Base-by-base conservation (phyloP, 2,113 vertebrate species). In the Notarius quadriscutis region DNA sequence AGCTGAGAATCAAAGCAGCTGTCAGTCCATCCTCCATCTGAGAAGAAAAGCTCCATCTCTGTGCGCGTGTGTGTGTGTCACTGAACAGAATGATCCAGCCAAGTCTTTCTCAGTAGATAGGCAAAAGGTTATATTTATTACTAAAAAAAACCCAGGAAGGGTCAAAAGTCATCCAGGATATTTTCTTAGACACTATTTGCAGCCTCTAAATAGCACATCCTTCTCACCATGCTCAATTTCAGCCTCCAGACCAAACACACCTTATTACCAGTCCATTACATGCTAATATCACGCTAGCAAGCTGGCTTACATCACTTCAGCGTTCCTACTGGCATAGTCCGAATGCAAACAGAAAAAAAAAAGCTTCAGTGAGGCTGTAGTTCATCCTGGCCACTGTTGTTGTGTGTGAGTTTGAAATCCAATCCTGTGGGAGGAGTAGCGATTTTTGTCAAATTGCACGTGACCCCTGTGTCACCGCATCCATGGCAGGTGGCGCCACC, bases 151-250 rank as follows among this genome's bases (percentile, higher is more conserved):
- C n/a, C n/a, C 1, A 2, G 9, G 4, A 30, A 17, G 53, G 65
- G 83, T 58, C 63, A 89, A 51, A 81, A 62, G 86, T 89, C 60
- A 83, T 30, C 82, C 85, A 84, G 85, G 51, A 79, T 60, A 51
- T 51, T 51, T 71, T 71, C 69, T 86, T 75, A 86, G 81, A 55
- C 58, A 27, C 57, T 86, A 79, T 22, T 58, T 57, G n/a, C 55
- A 75, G 57, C 74, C 63, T 81, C 50, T 60, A 84, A 41, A 63
- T 81, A 67, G 65, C 84, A 81, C 55, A 72, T 84, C 83, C 79
- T 74, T 41, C 41, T 41, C 41, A 41, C n/a, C 74, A 57, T 30
- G 58, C 20, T 84, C 69, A 81, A 81, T 10, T 89, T 84, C 79
- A 72, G 81, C 30, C 57, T 74, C 30, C 17, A 79, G 74, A 89